Percentiles rank a stretch among this genome's conserved stretches.
Conservation (phyloP, 2,113 vertebrate species). For the Anarrhichthys ocellatus region DNA sequence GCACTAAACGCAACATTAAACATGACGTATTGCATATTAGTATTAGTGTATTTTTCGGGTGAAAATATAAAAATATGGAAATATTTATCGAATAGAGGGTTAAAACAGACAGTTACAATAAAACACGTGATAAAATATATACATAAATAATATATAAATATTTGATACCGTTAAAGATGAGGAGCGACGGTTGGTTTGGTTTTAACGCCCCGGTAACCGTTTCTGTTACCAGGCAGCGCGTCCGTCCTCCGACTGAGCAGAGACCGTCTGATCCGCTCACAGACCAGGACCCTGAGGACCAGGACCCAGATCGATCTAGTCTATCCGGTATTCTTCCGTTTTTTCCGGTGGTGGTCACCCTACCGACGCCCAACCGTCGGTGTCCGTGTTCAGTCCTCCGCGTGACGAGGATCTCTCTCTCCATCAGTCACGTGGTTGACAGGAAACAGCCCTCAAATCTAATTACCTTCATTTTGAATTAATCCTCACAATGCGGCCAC, state of each 20-base stretch:
- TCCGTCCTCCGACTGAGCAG: constrained; percentile 21
- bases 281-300: background rate
- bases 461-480: background rate
- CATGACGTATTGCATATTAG: background rate
- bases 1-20: background rate
- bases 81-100: background rate
- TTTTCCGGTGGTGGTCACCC: background rate
- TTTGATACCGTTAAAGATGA: constrained; percentile 1
- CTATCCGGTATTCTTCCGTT: background rate
- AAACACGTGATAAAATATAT: too few species aligned
- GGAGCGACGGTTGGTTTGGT: constrained; percentile 33
- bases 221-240: constrained; percentile 72
- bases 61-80: background rate
- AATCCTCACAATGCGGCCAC: background rate
- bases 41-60: background rate
- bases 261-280: constrained; percentile 13
- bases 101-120: background rate
- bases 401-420: constrained; percentile 37
- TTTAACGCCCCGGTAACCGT: constrained; percentile 31
- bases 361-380: background rate
- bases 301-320: background rate
- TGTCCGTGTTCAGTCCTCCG: background rate
- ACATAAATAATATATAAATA: too few species aligned
- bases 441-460: background rate
- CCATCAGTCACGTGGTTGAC: constrained; percentile 38